phyloP scores from a whole-genome alignment of 1,140 invertebrate species.

The Papilio machaon region DNA sequence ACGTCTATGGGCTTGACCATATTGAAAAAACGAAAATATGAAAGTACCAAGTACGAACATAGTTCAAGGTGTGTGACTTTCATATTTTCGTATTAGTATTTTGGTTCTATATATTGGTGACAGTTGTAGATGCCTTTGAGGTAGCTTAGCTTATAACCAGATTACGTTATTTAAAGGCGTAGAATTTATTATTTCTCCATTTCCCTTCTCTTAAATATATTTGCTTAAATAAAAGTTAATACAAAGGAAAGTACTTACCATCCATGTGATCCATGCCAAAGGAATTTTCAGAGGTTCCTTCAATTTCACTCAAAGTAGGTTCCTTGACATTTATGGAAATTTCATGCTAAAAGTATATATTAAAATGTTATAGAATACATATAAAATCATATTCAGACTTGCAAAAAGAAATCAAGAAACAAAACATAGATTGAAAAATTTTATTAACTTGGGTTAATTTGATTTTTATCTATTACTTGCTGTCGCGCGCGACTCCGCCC shows the following conservation, averaged over 20 bases:
- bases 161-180: neutral
- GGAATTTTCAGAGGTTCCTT: constrained; percentile 68
- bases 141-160: neutral
- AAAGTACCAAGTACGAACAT: too few relatives aligned
- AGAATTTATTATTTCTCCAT: neutral
- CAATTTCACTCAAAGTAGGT: constrained; percentile 73
- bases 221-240: neutral
- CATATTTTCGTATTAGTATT: too few relatives aligned
- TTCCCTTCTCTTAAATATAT: neutral
- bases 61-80: too few relatives aligned
- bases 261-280: constrained; percentile 67
- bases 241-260: constrained; percentile 58
- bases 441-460: too few relatives aligned
- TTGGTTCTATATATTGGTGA: neutral
- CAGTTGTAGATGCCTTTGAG: neutral
- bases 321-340: constrained; percentile 67
- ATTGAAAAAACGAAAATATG: too few relatives aligned
- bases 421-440: too few relatives aligned
- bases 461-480: too few relatives aligned
- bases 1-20: too few relatives aligned
- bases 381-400: neutral
- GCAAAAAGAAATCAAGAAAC: neutral
- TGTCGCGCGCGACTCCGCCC: too few relatives aligned
- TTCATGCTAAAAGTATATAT: constrained; percentile 64
- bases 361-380: neutral